phyloP scores from a whole-genome alignment of 2,797 vertebrate species.

The Cygnus olor region DNA sequence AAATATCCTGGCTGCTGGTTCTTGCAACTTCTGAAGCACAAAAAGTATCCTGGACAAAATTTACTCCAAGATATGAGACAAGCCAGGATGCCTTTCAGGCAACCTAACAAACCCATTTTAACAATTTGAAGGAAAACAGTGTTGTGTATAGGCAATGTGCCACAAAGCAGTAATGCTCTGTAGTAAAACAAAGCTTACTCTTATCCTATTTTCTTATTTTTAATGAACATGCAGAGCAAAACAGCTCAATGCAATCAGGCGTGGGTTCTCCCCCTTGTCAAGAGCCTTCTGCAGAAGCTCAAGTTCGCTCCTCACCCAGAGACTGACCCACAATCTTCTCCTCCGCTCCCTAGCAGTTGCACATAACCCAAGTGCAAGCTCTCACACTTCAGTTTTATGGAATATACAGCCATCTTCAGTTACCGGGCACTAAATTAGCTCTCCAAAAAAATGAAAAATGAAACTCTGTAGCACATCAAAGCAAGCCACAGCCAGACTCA shows the following conservation, averaged over 20 bases:
- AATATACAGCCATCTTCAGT: background rate
- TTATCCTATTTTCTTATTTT: too few species aligned
- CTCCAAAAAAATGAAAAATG: background rate
- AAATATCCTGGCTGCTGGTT: background rate
- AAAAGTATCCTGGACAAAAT: background rate
- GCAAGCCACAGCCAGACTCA: background rate
- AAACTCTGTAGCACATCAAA: background rate
- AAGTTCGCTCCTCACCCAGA: background rate
- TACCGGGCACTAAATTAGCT: background rate
- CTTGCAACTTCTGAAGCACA: background rate
- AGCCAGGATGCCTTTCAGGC: background rate
- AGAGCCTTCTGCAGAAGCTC: background rate
- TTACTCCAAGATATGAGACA: background rate
- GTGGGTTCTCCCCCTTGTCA: background rate
- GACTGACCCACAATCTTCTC: background rate
- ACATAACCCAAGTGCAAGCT: fast-evolving
- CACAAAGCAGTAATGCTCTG: background rate
- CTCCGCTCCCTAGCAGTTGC: background rate
- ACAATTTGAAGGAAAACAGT: background rate
- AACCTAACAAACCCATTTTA: background rate
- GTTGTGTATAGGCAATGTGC: fast-evolving
- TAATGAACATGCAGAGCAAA: background rate
- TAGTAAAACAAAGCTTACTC: background rate
- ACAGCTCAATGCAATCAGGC: background rate
- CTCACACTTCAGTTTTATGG: background rate